Conservation (phyloP, 2,113 vertebrate species). For the Hippolais icterina region DNA sequence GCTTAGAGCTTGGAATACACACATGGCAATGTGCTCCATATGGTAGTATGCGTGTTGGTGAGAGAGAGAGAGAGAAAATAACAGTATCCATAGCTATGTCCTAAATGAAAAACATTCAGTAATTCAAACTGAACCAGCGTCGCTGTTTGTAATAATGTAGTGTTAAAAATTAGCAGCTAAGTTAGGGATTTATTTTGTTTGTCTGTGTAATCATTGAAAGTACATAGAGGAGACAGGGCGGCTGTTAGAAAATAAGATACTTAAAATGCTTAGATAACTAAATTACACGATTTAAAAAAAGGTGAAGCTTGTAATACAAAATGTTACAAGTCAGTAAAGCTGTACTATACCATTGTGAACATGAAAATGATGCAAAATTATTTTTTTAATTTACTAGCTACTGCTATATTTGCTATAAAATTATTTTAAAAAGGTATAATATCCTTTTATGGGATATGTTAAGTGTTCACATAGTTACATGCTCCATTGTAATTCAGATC, state of each 20-base stretch:
- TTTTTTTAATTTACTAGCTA: background rate
- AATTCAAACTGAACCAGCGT: background rate
- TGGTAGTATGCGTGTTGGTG: background rate
- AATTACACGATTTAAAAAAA: background rate
- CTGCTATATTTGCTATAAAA: background rate
- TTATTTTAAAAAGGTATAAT: background rate
- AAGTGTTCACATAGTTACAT: background rate
- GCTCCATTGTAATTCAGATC: background rate
- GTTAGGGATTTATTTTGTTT: constrained; percentile 10
- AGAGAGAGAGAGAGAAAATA: background rate
- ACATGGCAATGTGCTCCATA: background rate
- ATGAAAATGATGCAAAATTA: background rate
- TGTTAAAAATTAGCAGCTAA: constrained; percentile 20
- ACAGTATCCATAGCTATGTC: background rate
- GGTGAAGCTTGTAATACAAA: rapidly evolving
- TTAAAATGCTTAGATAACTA: background rate
- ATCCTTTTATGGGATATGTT: background rate
- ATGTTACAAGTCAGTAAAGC: background rate
- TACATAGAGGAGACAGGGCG: background rate
- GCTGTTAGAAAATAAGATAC: background rate
- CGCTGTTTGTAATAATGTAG: background rate
- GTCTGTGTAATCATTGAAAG: background rate
- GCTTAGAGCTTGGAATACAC: background rate
- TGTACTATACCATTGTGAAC: background rate
- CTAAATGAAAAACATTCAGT: background rate